Conservation (phyloP, 2,797 vertebrate genomes). For the Amphiprion clarkii region DNA sequence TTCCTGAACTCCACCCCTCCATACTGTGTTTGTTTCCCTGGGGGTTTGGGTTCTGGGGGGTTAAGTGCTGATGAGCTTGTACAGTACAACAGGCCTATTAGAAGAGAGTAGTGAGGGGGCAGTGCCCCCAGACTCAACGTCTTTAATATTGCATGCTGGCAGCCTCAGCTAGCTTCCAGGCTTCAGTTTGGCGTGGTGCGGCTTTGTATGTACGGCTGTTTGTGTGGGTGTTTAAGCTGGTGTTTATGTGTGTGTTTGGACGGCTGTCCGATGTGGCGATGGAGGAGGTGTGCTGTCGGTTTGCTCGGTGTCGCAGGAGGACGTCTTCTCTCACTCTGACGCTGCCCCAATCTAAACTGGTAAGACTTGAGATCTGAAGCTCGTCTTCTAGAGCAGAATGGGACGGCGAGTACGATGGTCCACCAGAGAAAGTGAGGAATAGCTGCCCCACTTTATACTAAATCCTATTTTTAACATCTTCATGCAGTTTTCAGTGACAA, state of each 20-base stretch:
- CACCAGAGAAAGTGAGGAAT: neutral
- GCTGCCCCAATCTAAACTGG: slow-evolving; percentile 55
- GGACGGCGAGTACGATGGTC: neutral
- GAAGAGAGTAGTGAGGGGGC: slow-evolving; percentile 43
- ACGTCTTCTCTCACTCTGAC: slow-evolving; percentile 63
- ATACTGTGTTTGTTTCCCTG: slow-evolving; percentile 12
- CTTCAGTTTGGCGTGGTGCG: slow-evolving; percentile 28
- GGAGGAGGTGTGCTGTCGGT: slow-evolving; percentile 69
- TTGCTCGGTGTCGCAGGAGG: slow-evolving; percentile 62
- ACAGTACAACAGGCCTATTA: slow-evolving; percentile 53
- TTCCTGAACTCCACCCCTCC: slow-evolving; percentile 40
- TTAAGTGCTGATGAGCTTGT: slow-evolving; percentile 51
- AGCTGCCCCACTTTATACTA: neutral
- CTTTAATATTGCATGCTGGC: slow-evolving; percentile 82
- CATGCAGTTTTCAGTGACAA: neutral
- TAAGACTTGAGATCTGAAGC: slow-evolving; percentile 52
- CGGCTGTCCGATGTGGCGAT: slow-evolving; percentile 38
- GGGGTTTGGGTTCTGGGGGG: slow-evolving; percentile 16
- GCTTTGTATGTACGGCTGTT: slow-evolving; percentile 2
- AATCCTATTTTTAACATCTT: neutral
- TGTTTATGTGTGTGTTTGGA: slow-evolving; percentile 23
- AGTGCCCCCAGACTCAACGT: slow-evolving; percentile 65
- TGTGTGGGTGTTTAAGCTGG: neutral
- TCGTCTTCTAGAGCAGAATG: neutral
- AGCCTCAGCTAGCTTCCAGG: slow-evolving; percentile 19